These are phyloP conservation scores for Nyctibius bracteatus DNA, from an alignment of 2,113 vertebrate species.

Conservation along the genomic window DNA sequence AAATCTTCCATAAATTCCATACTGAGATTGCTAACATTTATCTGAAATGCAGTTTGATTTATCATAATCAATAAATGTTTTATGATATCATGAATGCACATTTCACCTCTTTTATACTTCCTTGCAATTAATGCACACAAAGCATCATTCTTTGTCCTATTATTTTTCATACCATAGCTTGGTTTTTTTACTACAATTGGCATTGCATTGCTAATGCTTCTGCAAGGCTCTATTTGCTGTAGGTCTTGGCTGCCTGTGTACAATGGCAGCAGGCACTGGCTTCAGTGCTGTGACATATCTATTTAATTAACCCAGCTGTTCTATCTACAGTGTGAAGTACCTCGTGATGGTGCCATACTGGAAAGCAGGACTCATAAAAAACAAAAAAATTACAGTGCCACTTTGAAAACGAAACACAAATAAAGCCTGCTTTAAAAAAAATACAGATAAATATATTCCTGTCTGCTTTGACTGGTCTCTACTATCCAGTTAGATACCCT, in stretches of 20 bases:
- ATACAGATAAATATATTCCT: neutral
- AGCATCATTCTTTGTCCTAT: neutral
- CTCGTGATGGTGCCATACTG: neutral
- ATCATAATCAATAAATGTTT: neutral
- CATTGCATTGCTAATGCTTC: neutral
- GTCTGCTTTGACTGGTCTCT: neutral
- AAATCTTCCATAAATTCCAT: neutral
- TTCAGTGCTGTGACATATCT: conserved; percentile 73
- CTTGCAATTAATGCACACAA: neutral
- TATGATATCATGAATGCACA: neutral
- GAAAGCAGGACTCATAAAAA: conserved; percentile 41
- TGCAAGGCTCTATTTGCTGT: neutral
- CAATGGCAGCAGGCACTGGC: conserved; percentile 51
- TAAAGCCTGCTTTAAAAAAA: neutral
- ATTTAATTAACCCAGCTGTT: conserved; percentile 77
- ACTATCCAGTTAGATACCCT: neutral
- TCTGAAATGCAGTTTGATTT: neutral
- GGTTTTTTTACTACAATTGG: neutral
- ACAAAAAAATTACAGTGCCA: neutral
- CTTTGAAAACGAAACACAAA: conserved; percentile 28
- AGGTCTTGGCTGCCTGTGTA: conserved; percentile 47
- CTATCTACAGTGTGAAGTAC: conserved; percentile 47
- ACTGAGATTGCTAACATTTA: neutral
- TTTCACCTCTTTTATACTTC: neutral
- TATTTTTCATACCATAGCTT: neutral